Base-by-base conservation (phyloP, 37 sponge, comb jelly and placozoan genomes). In the Beroe forskalii region DNA sequence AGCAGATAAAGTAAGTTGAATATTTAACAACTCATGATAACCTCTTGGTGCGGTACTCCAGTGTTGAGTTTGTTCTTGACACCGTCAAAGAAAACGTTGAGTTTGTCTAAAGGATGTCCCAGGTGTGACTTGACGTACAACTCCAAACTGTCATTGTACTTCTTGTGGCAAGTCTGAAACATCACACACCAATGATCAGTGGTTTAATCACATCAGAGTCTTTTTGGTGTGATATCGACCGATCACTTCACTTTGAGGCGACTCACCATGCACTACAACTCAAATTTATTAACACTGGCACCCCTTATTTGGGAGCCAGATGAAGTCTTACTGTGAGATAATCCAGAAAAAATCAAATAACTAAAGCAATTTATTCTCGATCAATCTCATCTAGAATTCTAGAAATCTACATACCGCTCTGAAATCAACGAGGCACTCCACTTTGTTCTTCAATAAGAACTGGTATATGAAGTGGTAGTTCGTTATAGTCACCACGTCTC, bases 381-480 rank as follows among this genome's bases (percentile, higher is more conserved):
- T 48, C 12, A 12, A 48, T 48, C 12, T 12, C 55, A 12, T 17
- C 55, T 48, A 17, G 55, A n/a, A n/a, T n/a, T n/a, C n/a, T n/a
- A n/a, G n/a, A n/a, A 48, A 48, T 48, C 55, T 27, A 41, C 86
- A 42, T 25, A 80, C 86, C 55, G 86, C 3, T 80, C 86, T 41
- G 27, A 44, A 80, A 22, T 80, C 35, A 14, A 35, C 55, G 30
- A 80, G 86, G 24, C 86, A 22, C 2, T 80, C 86, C 35, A 80
- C 35, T 44, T 80, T 80, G 86, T 80, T 80, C 30, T 38, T 80
- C 37, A 80, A 27, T 6, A 80, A 27, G 55, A 80, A 80, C 28
- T 41, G 44, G 86, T 80, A 80, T 6, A 80, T 80, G 55, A 80
- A 80, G 48, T 80, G 86, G 86, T 80, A 80, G 22, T 80, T 80